A percentile compares a stretch with the other conserved stretches of the same genome.
Conservation (phyloP, 2,888 invertebrate species). For the Chloroclystis v-ata region DNA sequence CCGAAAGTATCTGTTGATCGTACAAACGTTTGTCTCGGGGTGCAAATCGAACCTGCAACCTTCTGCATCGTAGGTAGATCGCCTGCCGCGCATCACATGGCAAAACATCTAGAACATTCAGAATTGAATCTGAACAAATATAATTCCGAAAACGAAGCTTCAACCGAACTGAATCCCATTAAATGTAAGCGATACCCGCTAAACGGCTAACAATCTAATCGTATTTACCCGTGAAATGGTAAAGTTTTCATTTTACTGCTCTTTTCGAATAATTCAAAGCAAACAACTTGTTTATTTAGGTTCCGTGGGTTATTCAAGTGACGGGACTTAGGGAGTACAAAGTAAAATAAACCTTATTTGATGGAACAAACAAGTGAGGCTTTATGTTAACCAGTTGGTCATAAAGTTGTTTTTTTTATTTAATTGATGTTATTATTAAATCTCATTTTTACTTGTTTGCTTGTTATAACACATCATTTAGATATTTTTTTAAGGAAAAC, state of each 20-base stretch:
- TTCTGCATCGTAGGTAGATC: too few species aligned
- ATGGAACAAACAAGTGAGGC: background rate
- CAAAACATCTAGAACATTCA: too few species aligned
- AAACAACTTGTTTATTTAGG: conserved; percentile 32
- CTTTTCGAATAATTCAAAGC: conserved; percentile 31
- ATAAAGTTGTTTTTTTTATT: background rate
- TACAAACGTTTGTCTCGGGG: too few species aligned
- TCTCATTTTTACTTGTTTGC: too few species aligned
- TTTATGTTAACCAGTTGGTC: background rate
- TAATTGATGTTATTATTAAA: background rate
- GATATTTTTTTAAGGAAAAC: too few species aligned
- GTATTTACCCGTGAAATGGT: conserved; percentile 24
- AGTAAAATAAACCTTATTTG: conserved; percentile 5
- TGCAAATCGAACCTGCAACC: too few species aligned
- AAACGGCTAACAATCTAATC: conserved; percentile 18
- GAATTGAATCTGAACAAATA: too few species aligned
- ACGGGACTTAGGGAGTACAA: conserved; percentile 2
- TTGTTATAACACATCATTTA: too few species aligned
- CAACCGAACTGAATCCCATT: background rate
- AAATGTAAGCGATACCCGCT: conserved; percentile 10
- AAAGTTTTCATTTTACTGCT: conserved; percentile 31
- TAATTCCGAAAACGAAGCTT: too few species aligned
- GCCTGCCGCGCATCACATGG: too few species aligned
- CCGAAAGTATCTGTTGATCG: too few species aligned
- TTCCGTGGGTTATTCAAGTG: conserved; percentile 13